A percentile compares a stretch with the other conserved stretches of the same genome.
These are phyloP conservation scores for Xiphophorus couchianus DNA, from an alignment of 2,113 vertebrate species.

Conservation along the genomic window DNA sequence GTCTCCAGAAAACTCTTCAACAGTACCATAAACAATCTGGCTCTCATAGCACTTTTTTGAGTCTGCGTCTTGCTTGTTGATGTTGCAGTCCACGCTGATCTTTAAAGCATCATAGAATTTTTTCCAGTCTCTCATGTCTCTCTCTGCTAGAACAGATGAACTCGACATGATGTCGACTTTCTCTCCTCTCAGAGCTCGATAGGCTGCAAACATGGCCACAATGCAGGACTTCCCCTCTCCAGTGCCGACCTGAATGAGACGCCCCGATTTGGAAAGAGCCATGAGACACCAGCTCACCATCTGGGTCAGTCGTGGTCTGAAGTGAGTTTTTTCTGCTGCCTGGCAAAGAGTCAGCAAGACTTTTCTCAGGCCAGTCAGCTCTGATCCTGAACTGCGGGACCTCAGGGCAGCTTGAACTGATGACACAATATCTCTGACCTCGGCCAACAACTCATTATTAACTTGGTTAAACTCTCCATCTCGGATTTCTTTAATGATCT, in stretches of 20 bases:
- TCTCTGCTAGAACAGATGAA: slow-evolving; percentile 64
- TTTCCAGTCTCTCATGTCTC: slow-evolving; percentile 38
- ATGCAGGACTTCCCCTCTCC: slow-evolving; percentile 76
- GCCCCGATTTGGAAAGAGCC: slow-evolving; percentile 60
- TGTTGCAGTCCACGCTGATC: slow-evolving; percentile 54
- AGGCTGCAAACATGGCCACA: slow-evolving; percentile 78
- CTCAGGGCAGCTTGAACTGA: too few species aligned
- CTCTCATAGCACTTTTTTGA: slow-evolving; percentile 52
- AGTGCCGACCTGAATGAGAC: slow-evolving; percentile 67
- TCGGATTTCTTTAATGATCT: slow-evolving; percentile 60
- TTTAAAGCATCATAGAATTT: slow-evolving; percentile 2
- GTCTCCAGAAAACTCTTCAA: slow-evolving; percentile 63
- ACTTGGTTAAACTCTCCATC: slow-evolving; percentile 33
- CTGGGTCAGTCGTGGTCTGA: slow-evolving; percentile 60
- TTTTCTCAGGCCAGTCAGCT: background rate
- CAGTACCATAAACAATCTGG: slow-evolving; percentile 75
- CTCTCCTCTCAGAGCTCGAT: slow-evolving; percentile 36
- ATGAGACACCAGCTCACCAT: slow-evolving; percentile 74
- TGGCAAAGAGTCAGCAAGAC: slow-evolving; percentile 24
- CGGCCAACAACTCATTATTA: slow-evolving; percentile 19
- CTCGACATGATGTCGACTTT: slow-evolving; percentile 69
- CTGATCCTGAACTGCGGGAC: background rate
- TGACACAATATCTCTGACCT: slow-evolving; percentile 42
- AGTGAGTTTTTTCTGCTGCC: slow-evolving; percentile 1
- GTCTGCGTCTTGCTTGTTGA: background rate